Evolutionary conservation across 92 coral and sea anemone species (phyloP), one percentile per base, ranked within the genome.

Genomic region (Pocillopora meandrina): DNA sequence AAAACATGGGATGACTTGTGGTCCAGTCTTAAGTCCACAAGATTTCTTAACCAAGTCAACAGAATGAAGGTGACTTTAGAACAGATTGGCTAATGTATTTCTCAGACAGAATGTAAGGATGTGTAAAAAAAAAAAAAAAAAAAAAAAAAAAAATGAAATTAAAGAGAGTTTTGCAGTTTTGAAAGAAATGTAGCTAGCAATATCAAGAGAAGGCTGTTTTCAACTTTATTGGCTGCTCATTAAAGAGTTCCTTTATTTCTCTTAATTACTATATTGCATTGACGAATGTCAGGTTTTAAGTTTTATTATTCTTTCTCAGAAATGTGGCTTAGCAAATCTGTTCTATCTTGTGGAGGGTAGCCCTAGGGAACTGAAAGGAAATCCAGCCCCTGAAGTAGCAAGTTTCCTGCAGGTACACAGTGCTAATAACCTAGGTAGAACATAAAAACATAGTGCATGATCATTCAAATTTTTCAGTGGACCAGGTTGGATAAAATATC

Each of bases 1-100:
- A 91, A 91, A 77, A 91, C 94, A 9, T 91, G 94, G 91, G 91
- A 81, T 88, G 94, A 91, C 74, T 55, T 91, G 47, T 91, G 91
- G 91, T 71, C 90, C 47, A 91, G 94, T 72, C 75, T 84, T 10
- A 84, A 89, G 71, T 52, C 89, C 12, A 89, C 87, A 64, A 84
- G 94, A 64, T 91, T 91, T 88, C 87, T 69, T 11, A 84, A 64
- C 71, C 94, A 91, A 81, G 91, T 91, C 18, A 76, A 70, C 26
- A 80, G 91, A 67, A 91, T 91, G 94, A 91, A 91, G 91, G 94
- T 91, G 49, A n/a, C 6, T 5, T 56, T 42, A 1, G 49, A 12
- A 56, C 71, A 35, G n/a, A n/a, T 12, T 57, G 55, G 33, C 33
- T 65, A 52, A 11, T 11, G 14, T 82, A 62, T 59, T 15, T 61